These are phyloP conservation scores for Eclectus roratus DNA, from an alignment of 2,113 vertebrate species.

Conservation along the genomic window DNA sequence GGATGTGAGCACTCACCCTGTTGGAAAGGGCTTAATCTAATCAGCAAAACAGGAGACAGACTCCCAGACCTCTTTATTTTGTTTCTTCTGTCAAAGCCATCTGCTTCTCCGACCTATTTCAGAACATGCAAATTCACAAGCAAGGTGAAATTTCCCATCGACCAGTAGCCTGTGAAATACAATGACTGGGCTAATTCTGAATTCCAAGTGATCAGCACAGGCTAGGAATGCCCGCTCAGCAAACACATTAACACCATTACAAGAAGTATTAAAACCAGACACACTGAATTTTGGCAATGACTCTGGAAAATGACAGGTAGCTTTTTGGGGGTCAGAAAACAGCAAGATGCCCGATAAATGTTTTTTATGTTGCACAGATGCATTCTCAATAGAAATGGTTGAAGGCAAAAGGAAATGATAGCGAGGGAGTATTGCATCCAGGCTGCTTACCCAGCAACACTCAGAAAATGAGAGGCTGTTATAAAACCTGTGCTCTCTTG, in stretches of 20 bases:
- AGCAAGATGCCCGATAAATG: not conserved
- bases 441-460: not conserved
- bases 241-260: constrained; percentile 15
- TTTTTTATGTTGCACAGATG: not conserved
- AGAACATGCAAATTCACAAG: constrained; percentile 64
- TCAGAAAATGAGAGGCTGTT: constrained; percentile 12
- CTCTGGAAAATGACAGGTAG: constrained; percentile 24
- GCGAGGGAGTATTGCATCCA: not conserved
- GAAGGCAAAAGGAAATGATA: not conserved
- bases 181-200: constrained; percentile 73
- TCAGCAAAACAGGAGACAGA: constrained; percentile 49
- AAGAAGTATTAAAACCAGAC: not conserved
- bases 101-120: constrained; percentile 70
- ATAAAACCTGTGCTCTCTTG: not conserved
- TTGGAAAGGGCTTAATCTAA: constrained; percentile 36
- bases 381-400: not conserved
- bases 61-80: constrained; percentile 6
- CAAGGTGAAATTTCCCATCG: constrained; percentile 47
- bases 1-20: constrained; percentile 34
- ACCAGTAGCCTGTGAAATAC: constrained; percentile 68
- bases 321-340: not conserved
- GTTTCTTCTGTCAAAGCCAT: constrained; percentile 67
- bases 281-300: not conserved
- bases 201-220: constrained; percentile 60
- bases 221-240: constrained; percentile 39